A percentile compares a stretch with the other conserved stretches of the same genome.
These are phyloP conservation scores for Micropoecilia bifurca DNA, from an alignment of 2,797 vertebrate genomes.

Conservation along the genomic window DNA sequence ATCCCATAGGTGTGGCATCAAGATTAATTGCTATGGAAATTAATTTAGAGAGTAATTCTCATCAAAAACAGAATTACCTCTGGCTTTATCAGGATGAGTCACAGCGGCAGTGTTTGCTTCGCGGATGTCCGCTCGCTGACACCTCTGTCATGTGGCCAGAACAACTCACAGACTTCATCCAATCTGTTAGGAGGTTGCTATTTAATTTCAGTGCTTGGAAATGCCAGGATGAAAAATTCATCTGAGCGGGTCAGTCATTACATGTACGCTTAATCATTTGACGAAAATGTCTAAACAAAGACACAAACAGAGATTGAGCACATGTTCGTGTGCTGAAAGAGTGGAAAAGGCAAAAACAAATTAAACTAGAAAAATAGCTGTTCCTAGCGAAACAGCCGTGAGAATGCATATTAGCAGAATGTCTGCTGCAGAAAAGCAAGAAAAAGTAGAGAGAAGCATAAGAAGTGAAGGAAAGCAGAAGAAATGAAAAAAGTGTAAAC, in stretches of 20 bases:
- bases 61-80: slow-evolving; percentile 76
- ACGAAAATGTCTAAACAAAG: slow-evolving; percentile 43
- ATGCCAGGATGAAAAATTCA: slow-evolving; percentile 53
- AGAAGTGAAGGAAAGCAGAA: too few relatives aligned
- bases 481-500: too few relatives aligned
- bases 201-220: slow-evolving; percentile 66
- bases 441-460: too few relatives aligned
- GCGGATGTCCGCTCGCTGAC: slow-evolving; percentile 30
- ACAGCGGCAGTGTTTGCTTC: slow-evolving; percentile 52
- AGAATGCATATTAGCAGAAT: too few relatives aligned
- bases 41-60: slow-evolving; percentile 78
- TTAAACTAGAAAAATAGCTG: too few relatives aligned
- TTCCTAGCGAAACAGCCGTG: too few relatives aligned
- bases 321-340: slow-evolving; percentile 10
- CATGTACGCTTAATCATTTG: slow-evolving; percentile 43
- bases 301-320: slow-evolving; percentile 25
- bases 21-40: slow-evolving; percentile 78
- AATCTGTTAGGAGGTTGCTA: slow-evolving; percentile 59
- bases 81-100: slow-evolving; percentile 74
- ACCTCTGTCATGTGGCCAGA: slow-evolving; percentile 29
- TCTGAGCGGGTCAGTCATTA: slow-evolving; percentile 25
- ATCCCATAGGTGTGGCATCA: slow-evolving; percentile 69
- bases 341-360: slow-evolving; percentile 18
- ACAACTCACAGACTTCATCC: slow-evolving; percentile 44
- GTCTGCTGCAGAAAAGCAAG: too few relatives aligned